Evolutionary conservation across 2,888 invertebrate species (phyloP).

Genomic region (Muschampia plurimacula): DNA sequence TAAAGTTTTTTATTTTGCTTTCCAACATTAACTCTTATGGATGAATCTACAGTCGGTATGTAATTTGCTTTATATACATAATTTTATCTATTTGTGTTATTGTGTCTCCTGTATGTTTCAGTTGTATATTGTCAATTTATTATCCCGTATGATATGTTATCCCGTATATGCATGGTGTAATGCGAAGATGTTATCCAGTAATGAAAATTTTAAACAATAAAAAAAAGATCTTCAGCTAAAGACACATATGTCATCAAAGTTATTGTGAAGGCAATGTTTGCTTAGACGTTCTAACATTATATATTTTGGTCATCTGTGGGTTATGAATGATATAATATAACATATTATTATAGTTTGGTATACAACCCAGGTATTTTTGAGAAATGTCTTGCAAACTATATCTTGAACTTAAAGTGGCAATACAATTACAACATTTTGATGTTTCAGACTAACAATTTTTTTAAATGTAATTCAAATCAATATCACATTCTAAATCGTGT

Average conservation of each 20-base stretch:
- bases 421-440: no score
- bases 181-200: conserved; percentile 28
- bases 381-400: conserved; percentile 56
- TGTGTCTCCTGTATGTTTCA: conserved; percentile 52
- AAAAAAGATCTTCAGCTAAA: conserved; percentile 37
- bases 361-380: conserved; percentile 38
- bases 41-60: conserved; percentile 80
- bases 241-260: conserved; percentile 21
- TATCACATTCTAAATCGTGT: no score
- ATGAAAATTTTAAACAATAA: conserved; percentile 14
- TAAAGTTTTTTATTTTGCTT: conserved; percentile 74
- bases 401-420: background rate
- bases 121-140: conserved; percentile 30
- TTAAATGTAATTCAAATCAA: no score
- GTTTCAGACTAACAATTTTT: no score
- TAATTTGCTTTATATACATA: conserved; percentile 56
- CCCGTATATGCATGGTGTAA: conserved; percentile 58
- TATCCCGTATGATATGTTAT: conserved; percentile 44
- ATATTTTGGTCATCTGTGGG: conserved; percentile 39
- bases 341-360: conserved; percentile 21
- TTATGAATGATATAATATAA: conserved; percentile 33
- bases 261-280: conserved; percentile 26
- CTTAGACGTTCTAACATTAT: conserved; percentile 16
- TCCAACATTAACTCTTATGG: conserved; percentile 75
- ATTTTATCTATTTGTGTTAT: conserved; percentile 56